Percentiles rank a stretch among this genome's conserved stretches.
Conservation (phyloP, 2,888 invertebrate species). For the Papilio protenor region DNA sequence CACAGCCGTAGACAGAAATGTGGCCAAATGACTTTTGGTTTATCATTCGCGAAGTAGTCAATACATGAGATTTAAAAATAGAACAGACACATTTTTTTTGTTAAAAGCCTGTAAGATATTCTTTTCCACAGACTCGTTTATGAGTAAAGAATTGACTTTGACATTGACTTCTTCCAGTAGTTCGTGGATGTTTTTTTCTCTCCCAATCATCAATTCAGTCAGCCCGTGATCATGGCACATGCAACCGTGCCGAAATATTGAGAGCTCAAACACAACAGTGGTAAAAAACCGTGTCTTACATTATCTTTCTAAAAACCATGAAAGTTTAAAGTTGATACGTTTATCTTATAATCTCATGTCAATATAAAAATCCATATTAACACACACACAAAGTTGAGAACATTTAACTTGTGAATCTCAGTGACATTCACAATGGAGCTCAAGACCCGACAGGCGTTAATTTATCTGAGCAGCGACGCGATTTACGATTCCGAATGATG, state of each 20-base stretch:
- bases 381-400: slow-evolving; percentile 36
- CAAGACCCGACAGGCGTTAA: slow-evolving; percentile 61
- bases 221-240: too few species aligned
- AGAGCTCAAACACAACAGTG: too few species aligned
- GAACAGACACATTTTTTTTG: background rate
- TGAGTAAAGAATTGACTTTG: too few species aligned
- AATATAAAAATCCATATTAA: background rate
- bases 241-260: too few species aligned
- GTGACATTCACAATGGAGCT: slow-evolving; percentile 48
- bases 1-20: slow-evolving; percentile 49
- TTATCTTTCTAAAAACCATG: too few species aligned
- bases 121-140: too few species aligned
- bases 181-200: too few species aligned
- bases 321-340: too few species aligned
- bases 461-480: slow-evolving; percentile 59
- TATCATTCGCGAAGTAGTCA: slow-evolving; percentile 3
- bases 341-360: too few species aligned
- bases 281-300: too few species aligned
- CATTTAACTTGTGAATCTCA: slow-evolving; percentile 44
- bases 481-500: slow-evolving; percentile 57
- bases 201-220: too few species aligned
- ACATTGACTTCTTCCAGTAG: too few species aligned
- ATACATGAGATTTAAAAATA: slow-evolving; percentile 15
- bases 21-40: slow-evolving; percentile 35
- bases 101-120: background rate